Evolutionary conservation across 2,888 invertebrate species (phyloP), one percentile per base, ranked within the genome.

Genomic region (Pyrrhosoma nymphula): DNA sequence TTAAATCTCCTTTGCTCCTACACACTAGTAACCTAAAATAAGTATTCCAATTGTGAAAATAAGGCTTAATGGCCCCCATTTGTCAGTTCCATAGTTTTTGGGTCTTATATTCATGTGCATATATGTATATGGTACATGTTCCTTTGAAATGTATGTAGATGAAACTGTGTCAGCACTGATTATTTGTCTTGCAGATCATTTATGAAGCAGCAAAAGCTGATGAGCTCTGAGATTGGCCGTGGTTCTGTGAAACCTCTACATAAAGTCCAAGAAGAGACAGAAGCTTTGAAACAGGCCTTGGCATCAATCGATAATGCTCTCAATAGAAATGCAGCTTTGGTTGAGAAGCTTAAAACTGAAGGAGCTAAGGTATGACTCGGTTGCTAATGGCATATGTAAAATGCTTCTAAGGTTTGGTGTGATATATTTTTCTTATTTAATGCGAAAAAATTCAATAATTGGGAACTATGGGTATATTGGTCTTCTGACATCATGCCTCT

Each of bases 201-300:
- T 97, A 98, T 99, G 0, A 99, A 99, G 97, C 98, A 98, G 95
- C 99, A 99, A 96, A 99, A 99, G 97, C 97, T 98, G 0, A 97
- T 98, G 69, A 98, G 98, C 95, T 98, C 99, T 0, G 99, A 99
- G 96, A 98, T 99, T 90, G 98, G 98, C 96, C 97, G 98, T 95
- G 98, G 98, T 96, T 98, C 98, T 0, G 97, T 97, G 0, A 97
- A 98, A 96, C 98, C 98, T 20, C 97, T 98, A 96, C 97, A 97
- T 95, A 97, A 98, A 96, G 98, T 98, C 26, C 97, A 98, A 95
- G 97, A 97, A 96, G 98, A 98, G 96, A 97, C 97, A n/a, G 97
- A 97, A 95, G 96, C 97, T 0, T 96, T 98, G 16, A 97, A 97
- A 96, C 97, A 98, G 96, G 97, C 98, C 82, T 96, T 98, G 26